Base-by-base conservation (phyloP, 2,797 vertebrate genomes). In the Oophaga sylvatica region DNA sequence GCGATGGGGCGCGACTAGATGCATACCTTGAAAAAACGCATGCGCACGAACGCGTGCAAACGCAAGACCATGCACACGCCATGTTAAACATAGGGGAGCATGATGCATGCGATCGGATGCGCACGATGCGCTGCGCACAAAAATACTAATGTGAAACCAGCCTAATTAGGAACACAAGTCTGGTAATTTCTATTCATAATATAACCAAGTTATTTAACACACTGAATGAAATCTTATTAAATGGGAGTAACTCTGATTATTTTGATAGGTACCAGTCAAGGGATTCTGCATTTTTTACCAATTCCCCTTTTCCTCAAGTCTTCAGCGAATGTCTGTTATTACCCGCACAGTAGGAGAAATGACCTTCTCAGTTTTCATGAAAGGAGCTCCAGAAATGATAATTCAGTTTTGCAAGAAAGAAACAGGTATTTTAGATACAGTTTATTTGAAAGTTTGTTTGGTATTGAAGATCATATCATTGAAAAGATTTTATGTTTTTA, bases 291-390 rank as follows among this genome's bases (percentile, higher is more conserved):
- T 94, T 76, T 73, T 94, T 82, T 87, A 84, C 9, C 94, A 94
- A 86, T 95, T 95, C 57, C 93, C 93, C 0, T 95, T 95, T 87
- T 94, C 93, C 20, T 94, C 93, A 0, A 86, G 85, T 41, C 88
- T 95, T 22, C 94, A 94, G 87, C 92, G 93, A 81, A 95, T 94
- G 92, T 93, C 93, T 0, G 94, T 93, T 84, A 71, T 94, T 0
- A 85, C 92, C 7, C 92, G 90, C 86, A 86, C 92, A 68, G 78
- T 73, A 0, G 73, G 90, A 48, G 91, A 91, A 26, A 41, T 90
- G 1, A 79, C 87, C 12, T 85, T 89, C 0, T 90, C 92, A 0
- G 87, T 92, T 7, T 94, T 92, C 73, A 88, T 93, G 91, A 94
- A 95, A 83, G 94, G 93, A 65, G 94, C 93, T 26, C 93, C 94